phyloP scores from a whole-genome alignment of 1,140 invertebrate genomes.

The Philotrypesis tridentata region DNA sequence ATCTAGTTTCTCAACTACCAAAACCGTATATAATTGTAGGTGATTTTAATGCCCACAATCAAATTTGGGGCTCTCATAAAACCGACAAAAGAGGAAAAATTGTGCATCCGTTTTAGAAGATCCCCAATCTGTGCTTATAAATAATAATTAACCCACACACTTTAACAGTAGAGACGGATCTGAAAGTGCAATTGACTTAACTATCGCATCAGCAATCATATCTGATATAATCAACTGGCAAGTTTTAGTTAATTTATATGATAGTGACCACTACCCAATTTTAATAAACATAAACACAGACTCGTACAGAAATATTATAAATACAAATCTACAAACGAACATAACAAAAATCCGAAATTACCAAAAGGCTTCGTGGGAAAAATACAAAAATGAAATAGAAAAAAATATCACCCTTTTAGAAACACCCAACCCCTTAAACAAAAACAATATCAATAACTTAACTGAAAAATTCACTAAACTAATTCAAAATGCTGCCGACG shows the following conservation, averaged over 20 bases:
- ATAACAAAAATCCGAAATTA: constrained; percentile 53
- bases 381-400: constrained; percentile 41
- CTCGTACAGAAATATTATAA: too few relatives aligned
- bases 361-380: constrained; percentile 54
- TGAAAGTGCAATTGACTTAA: constrained; percentile 8
- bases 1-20: constrained; percentile 58
- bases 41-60: constrained; percentile 62
- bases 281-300: constrained; percentile 36
- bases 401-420: not conserved
- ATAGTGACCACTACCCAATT: constrained; percentile 63
- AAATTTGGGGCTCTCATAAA: constrained; percentile 58
- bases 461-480: not conserved
- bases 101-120: constrained; percentile 53
- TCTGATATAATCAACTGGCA: too few relatives aligned
- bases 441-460: not conserved
- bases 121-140: constrained; percentile 52
- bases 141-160: constrained; percentile 35
- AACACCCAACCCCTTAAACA: not conserved
- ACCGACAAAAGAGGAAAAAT: constrained; percentile 57
- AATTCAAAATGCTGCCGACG: constrained; percentile 46
- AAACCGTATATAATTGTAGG: constrained; percentile 58
- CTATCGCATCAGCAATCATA: constrained; percentile 8
- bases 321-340: too few relatives aligned
- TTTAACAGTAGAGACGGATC: not conserved
- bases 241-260: constrained; percentile 56